Evolutionary conservation across 2,797 vertebrate species (phyloP).

Genomic region (Crypturellus tataupa): DNA sequence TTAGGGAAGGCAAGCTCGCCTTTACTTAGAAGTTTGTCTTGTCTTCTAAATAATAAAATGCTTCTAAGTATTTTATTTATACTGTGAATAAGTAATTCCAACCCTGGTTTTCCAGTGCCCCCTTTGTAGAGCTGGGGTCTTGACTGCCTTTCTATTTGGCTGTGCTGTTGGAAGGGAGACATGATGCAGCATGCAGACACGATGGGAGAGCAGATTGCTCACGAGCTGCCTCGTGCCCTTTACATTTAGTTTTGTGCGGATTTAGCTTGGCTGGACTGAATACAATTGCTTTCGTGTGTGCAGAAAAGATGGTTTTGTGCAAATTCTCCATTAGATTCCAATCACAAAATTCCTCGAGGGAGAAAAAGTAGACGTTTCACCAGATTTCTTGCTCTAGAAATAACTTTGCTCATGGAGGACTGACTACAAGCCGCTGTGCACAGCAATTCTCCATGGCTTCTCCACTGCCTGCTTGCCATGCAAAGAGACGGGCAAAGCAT

Average conservation of each 20-base stretch:
- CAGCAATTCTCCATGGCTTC: background rate
- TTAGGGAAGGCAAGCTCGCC: background rate
- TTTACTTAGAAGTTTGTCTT: background rate
- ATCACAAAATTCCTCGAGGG: background rate
- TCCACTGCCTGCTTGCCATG: background rate
- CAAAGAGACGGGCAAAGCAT: background rate
- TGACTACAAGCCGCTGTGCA: background rate
- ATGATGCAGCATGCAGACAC: background rate
- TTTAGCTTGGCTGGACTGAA: slow-evolving; percentile 4
- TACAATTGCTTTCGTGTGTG: background rate
- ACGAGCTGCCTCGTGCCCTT: slow-evolving; percentile 31
- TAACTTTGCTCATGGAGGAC: background rate
- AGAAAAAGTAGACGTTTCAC: background rate
- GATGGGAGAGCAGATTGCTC: slow-evolving; percentile 7
- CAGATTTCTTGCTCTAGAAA: background rate
- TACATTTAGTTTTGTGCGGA: background rate
- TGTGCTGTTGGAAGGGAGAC: slow-evolving; percentile 2
- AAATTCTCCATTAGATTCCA: background rate
- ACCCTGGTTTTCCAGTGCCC: background rate
- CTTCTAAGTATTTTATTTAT: background rate
- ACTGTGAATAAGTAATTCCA: background rate
- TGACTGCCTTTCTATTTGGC: background rate
- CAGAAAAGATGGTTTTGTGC: background rate
- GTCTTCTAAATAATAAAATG: background rate
- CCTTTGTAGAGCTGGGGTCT: background rate